Evolutionary conservation across 2,888 invertebrate genomes (phyloP).

Genomic region (Rhimphoctona megacephalus): DNA sequence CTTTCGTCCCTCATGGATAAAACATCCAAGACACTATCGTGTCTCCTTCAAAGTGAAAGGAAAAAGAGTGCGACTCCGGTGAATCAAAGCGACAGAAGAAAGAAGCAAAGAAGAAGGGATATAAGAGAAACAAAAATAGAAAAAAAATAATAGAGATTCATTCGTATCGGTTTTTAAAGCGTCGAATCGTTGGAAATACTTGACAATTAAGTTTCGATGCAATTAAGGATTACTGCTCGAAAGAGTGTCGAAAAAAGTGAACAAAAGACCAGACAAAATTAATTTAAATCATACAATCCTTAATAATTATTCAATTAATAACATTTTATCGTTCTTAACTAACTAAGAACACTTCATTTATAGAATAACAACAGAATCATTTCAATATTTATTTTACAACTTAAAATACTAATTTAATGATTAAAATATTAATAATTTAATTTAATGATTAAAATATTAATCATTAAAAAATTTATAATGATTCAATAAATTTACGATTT

Average conservation of each 20-base stretch:
- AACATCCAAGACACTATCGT: conserved; percentile 44
- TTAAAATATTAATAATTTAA: no score
- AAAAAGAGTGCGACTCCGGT: conserved; percentile 39
- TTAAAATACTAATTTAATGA: no score
- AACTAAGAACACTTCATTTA: background rate
- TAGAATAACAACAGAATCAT: background rate
- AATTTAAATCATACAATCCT: background rate
- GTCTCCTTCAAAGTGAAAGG: conserved; percentile 56
- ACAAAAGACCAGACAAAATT: background rate
- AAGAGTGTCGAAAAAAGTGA: background rate
- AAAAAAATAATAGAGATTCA: background rate
- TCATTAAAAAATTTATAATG: no score
- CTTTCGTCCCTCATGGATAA: conserved; percentile 21
- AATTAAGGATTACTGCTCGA: background rate
- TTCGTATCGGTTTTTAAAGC: background rate
- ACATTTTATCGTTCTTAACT: background rate
- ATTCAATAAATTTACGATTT: no score
- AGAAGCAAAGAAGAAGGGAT: background rate
- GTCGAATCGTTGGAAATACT: background rate
- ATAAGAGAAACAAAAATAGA: no score
- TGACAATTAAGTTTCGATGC: background rate
- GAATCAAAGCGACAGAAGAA: conserved; percentile 20
- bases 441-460: no score
- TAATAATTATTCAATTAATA: background rate
- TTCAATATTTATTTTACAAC: background rate